These are phyloP conservation scores for Fragum whitleyi DNA, from an alignment of 2,888 invertebrate species.

Conservation along the genomic window DNA sequence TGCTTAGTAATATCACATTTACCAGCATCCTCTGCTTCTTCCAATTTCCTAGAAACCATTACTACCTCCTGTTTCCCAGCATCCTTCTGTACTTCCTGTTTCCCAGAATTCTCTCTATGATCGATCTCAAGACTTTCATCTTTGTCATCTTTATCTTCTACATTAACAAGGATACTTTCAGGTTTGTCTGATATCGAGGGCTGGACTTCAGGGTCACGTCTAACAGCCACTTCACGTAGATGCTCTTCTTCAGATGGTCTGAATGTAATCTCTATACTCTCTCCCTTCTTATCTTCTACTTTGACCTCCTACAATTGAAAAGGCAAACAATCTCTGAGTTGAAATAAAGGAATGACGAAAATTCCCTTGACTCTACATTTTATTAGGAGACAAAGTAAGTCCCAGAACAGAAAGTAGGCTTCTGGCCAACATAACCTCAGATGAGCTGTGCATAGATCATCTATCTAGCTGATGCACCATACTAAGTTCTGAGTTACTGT, in stretches of 20 bases:
- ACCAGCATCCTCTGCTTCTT: constrained; percentile 11
- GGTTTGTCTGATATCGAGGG: constrained; percentile 15
- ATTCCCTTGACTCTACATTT: too few relatives aligned
- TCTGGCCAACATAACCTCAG: too few relatives aligned
- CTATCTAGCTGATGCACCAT: too few relatives aligned
- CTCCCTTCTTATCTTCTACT: constrained; percentile 4
- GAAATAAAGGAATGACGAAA: too few relatives aligned
- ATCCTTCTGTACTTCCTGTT: constrained; percentile 41
- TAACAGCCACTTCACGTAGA: constrained; percentile 56
- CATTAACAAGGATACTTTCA: constrained; percentile 25
- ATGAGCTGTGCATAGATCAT: too few relatives aligned
- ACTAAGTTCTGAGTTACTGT: too few relatives aligned
- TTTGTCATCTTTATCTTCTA: constrained; percentile 10
- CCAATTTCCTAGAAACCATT: constrained; percentile 10
- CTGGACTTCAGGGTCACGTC: constrained; percentile 39
- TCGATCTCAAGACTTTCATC: neutral
- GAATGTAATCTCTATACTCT: constrained; percentile 50
- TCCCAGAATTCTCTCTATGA: constrained; percentile 37
- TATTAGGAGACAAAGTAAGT: too few relatives aligned
- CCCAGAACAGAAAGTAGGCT: too few relatives aligned
- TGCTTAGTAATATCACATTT: constrained; percentile 13
- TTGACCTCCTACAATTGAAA: constrained; percentile 28
- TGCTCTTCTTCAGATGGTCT: constrained; percentile 49
- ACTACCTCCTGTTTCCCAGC: constrained; percentile 29
- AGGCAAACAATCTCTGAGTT: too few relatives aligned